Evolutionary conservation across 2,113 vertebrate genomes (phyloP), one percentile per base, ranked within the genome.

Genomic region (Chlamydotis undulata): DNA sequence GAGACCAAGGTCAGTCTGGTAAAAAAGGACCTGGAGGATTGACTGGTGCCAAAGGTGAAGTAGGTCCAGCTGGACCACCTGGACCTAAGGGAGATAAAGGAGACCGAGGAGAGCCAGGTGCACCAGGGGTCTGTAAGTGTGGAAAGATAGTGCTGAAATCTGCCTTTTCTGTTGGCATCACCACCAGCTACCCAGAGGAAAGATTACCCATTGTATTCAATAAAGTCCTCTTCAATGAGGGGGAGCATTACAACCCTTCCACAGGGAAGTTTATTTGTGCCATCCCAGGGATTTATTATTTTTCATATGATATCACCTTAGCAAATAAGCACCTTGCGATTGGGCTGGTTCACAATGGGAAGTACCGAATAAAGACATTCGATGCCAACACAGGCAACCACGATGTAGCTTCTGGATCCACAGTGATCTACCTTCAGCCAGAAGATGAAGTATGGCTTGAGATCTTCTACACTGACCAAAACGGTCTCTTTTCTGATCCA

Each of bases 371-470:
- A 97, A 99, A 99, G 97, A 99, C 99, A 13, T 99, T 99, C 10
- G 99, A 99, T 1, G 99, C 99, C 1, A 99, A 99, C 98, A 99
- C 99, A 1, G 99, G 99, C 45, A 99, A 99, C 97, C 99, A 99
- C 0, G 99, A 99, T 0, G 99, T 99, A 59, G 99, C 99, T 13
- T 99, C 99, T 2, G 99, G 99, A 19, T 99, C 99, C 73, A 99
- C 99, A 0, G 98, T 99, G 70, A 98, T 99, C 95, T 99, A 98
- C 81, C 98, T 99, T 76, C 99, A 99, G 95, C 98, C 99, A 50
- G 99, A 99, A 87, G 99, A 99, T 4, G 99, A 99, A 96, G 99
- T 99, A 39, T 99, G 99, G 99, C 97, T 99, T 97, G 99, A 99
- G 95, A 99, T 99, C 96, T 99, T 99, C 97, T 99, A 98, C 89